Evolutionary conservation across 1,140 invertebrate genomes (phyloP).

Genomic region (Trichonephila inaurata): DNA sequence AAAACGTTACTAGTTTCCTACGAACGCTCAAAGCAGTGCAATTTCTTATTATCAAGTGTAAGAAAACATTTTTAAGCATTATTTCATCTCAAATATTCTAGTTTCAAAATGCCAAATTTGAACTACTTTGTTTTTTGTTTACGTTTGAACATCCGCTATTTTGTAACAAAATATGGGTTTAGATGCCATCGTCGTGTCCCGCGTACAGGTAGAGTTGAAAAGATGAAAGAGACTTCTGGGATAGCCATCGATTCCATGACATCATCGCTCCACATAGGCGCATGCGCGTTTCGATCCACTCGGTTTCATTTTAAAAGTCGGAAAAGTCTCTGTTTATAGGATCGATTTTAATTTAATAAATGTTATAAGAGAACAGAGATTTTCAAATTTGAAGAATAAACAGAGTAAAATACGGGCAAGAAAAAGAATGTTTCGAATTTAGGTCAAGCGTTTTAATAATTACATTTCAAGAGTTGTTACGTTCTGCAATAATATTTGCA

Average conservation of each 20-base stretch:
- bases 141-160: conserved; percentile 29
- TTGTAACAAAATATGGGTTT: conserved; percentile 62
- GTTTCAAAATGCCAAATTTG: not conserved
- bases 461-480: not conserved
- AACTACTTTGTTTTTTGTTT: conserved; percentile 9
- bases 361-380: not conserved
- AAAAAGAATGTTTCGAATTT: not conserved
- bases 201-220: conserved; percentile 66
- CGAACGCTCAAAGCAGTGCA: no score
- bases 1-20: no score
- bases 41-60: no score
- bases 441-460: not conserved
- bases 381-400: not conserved
- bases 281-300: conserved; percentile 53
- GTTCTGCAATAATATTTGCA: not conserved
- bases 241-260: conserved; percentile 65
- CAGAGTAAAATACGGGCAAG: not conserved
- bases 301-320: not conserved
- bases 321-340: not conserved
- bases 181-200: conserved; percentile 15
- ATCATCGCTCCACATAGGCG: conserved; percentile 27
- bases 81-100: no score
- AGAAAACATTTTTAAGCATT: no score
- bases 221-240: conserved; percentile 7
- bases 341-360: conserved; percentile 47